phyloP scores from a whole-genome alignment of 30 jellyfish, hydroid and myxozoan species.

The Haliclystus octoradiatus region DNA sequence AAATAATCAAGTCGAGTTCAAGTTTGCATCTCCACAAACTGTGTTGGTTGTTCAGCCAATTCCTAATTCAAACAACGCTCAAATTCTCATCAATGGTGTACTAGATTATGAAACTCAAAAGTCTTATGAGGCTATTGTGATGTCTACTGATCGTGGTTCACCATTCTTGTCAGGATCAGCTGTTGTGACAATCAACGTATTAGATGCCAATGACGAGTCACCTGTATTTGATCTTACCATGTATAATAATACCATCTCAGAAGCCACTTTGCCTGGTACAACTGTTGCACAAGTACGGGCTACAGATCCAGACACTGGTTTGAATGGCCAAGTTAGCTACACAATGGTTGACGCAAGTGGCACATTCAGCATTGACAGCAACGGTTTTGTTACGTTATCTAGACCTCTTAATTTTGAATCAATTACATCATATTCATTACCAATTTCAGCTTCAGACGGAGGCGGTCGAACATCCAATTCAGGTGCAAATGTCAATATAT shows the following conservation, averaged over 20 bases:
- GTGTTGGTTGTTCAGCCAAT: background rate
- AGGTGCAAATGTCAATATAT: constrained; percentile 29
- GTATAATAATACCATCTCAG: constrained; percentile 60
- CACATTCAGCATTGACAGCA: constrained; percentile 25
- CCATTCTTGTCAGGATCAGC: constrained; percentile 45
- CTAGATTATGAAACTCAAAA: constrained; percentile 15
- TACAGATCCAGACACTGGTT: constrained; percentile 5
- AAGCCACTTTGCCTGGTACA: constrained; percentile 45
- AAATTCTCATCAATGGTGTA: background rate
- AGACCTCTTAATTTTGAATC: constrained; percentile 45
- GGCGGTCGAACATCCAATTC: constrained; percentile 5
- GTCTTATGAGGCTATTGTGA: constrained; percentile 15
- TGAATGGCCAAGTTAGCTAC: constrained; percentile 1
- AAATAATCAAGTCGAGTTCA: background rate
- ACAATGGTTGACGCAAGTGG: constrained; percentile 7
- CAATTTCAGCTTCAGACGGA: background rate
- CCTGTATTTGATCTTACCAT: constrained; percentile 35
- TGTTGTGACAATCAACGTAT: constrained; percentile 15
- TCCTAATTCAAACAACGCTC: background rate
- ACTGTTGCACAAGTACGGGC: constrained; percentile 5
- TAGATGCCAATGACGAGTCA: constrained; percentile 53
- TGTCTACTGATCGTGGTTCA: constrained; percentile 59
- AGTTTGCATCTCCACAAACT: background rate
- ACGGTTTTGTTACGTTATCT: constrained; percentile 30
- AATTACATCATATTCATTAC: constrained; percentile 23